Base-by-base conservation (phyloP, 2,888 invertebrate species). In the Rotaria magnacalcarata region DNA sequence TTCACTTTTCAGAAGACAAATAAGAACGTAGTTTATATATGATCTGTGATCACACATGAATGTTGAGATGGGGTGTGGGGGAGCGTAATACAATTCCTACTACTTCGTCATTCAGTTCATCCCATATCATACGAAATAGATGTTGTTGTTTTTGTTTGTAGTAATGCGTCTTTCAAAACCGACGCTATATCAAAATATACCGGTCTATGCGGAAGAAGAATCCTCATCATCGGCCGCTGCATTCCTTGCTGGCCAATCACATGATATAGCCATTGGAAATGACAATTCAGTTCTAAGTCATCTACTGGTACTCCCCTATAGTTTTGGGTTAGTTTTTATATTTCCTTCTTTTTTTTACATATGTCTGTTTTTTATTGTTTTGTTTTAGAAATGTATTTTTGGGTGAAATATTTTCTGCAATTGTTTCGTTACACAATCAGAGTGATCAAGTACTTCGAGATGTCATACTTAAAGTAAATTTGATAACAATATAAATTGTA, bases 391-490 rank as follows among this genome's bases (percentile, higher is more conserved):
- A 96, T 90, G 97, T 99, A 89, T 98, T 97, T 91, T 92, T 99
- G 84, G 99, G 97, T 34, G 98, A 99, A 93, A 97, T 96, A 24
- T 98, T 99, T 92, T 95, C 97, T 3, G 96, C 97, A 90, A 97
- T 97, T 90, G 94, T 99, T 87, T 96, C 96, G 92, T 95, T 98
- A 86, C 96, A 97, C 90, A 98, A 98, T 92, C 96, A 97, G 91
- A 96, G 96, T 84, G 93, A 93, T 87, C 94, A 95, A 90, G 92
- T 93, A 24, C 96, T 95, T 47, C 94, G 94, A 89, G 94, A 96
- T 92, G 95, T 96, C 27, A 93, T 93, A 41, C 94, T 96, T 47
- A 96, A 95, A 92, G 94, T 94, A 90, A 90, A 90, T 89, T 84
- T 85, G 16, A 52, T 52, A 16, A 52, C 16, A 52, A 0, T 52